Conservation (phyloP, 2,113 vertebrate species). For the Esox niger region DNA sequence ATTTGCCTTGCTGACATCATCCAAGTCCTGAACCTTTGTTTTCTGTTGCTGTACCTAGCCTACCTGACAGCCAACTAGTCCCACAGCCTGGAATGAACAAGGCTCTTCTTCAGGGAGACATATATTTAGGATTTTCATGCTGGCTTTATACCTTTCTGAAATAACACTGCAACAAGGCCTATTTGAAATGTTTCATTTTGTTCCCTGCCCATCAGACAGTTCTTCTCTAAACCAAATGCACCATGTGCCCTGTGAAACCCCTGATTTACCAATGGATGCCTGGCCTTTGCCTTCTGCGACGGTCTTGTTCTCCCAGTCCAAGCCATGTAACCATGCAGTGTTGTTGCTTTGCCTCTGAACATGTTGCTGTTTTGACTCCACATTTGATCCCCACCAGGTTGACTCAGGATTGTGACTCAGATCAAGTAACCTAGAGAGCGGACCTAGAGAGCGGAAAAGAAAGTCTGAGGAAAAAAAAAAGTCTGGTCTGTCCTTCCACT, state of each 20-base stretch:
- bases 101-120: too few species aligned
- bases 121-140: too few species aligned
- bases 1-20: slow-evolving; percentile 8
- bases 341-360: slow-evolving; percentile 64
- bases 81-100: too few species aligned
- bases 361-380: slow-evolving; percentile 75
- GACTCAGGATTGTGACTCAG: slow-evolving; percentile 73
- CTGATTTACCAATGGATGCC: slow-evolving; percentile 19
- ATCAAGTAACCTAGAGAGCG: slow-evolving; percentile 70
- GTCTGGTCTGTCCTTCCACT: slow-evolving; percentile 58
- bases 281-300: slow-evolving; percentile 6
- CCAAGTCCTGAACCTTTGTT: neutral
- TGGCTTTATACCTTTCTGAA: too few species aligned
- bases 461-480: slow-evolving; percentile 62
- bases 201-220: slow-evolving; percentile 33
- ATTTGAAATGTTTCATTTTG: slow-evolving; percentile 3
- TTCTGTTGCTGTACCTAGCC: too few species aligned
- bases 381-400: slow-evolving; percentile 81
- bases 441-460: slow-evolving; percentile 47
- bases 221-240: slow-evolving; percentile 3
- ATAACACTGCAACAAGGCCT: too few species aligned
- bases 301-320: slow-evolving; percentile 3
- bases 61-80: too few species aligned
- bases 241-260: slow-evolving; percentile 16
- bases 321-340: slow-evolving; percentile 41